phyloP scores from a whole-genome alignment of 2,113 vertebrate species.

The Corythaeola cristata region DNA sequence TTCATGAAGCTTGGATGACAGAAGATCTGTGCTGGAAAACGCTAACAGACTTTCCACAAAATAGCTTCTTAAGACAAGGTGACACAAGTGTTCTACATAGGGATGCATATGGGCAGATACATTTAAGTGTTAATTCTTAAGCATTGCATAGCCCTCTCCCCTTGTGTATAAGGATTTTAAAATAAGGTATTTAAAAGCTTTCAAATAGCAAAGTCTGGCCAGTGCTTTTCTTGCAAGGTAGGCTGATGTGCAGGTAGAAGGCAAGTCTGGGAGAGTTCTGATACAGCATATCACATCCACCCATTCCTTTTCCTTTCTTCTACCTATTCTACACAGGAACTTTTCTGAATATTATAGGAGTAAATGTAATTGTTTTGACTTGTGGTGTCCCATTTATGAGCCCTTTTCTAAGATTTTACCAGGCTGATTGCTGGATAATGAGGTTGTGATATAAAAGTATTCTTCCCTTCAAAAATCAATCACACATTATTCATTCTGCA shows the following conservation, averaged over 20 bases:
- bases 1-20: neutral
- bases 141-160: neutral
- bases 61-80: neutral
- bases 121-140: neutral
- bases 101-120: neutral
- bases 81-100: neutral
- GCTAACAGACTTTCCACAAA: neutral
- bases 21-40: neutral
- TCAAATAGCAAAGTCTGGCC: neutral
- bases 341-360: neutral
- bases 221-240: neutral
- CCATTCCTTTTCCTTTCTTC: neutral
- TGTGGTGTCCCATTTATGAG: neutral
- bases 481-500: constrained; percentile 46
- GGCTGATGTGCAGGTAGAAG: neutral
- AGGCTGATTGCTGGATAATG: constrained; percentile 55
- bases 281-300: neutral
- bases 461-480: constrained; percentile 55
- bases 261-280: neutral
- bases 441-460: constrained; percentile 54
- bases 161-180: neutral
- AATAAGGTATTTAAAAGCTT: neutral
- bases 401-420: constrained; percentile 6
- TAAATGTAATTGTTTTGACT: constrained; percentile 29
- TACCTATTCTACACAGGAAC: neutral